These are phyloP conservation scores for Onthophagus taurus DNA, from an alignment of 1,140 invertebrate species.

Conservation along the genomic window DNA sequence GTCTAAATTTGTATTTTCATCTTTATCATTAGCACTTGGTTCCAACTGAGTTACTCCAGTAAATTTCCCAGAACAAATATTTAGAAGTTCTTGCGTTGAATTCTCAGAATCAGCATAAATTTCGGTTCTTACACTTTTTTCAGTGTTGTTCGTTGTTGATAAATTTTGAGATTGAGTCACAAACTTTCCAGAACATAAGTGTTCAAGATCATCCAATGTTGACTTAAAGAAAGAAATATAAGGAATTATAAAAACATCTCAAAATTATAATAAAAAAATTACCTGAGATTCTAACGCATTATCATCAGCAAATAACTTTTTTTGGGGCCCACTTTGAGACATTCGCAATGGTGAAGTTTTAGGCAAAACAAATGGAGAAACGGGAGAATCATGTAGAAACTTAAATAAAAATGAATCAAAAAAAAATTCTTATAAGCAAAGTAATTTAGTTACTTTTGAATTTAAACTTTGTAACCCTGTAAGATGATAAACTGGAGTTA, in stretches of 20 bases:
- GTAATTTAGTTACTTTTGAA: slow-evolving; percentile 16
- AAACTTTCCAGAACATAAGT: slow-evolving; percentile 45
- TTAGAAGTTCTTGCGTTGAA: slow-evolving; percentile 29
- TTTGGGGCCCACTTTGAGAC: background rate
- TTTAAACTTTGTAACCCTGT: slow-evolving; percentile 30
- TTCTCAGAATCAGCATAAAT: too few relatives aligned
- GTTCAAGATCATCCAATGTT: slow-evolving; percentile 43
- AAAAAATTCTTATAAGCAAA: background rate
- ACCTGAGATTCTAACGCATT: slow-evolving; percentile 2
- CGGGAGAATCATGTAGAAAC: slow-evolving; percentile 15
- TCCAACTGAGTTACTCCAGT: slow-evolving; percentile 10
- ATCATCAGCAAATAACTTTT: slow-evolving; percentile 10
- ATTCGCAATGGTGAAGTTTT: background rate
- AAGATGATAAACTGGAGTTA: slow-evolving; percentile 26
- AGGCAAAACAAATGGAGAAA: slow-evolving; percentile 11
- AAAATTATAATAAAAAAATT: background rate
- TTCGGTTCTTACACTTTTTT: too few relatives aligned
- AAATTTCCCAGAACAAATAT: slow-evolving; percentile 35
- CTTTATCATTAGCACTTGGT: background rate
- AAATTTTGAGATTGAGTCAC: slow-evolving; percentile 12
- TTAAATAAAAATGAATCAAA: background rate
- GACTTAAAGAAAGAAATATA: too few relatives aligned
- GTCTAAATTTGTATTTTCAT: too few relatives aligned
- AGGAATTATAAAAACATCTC: background rate
- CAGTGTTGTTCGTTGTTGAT: slow-evolving; percentile 22